Evolutionary conservation across 1,140 invertebrate genomes (phyloP).

Genomic region (Pseudomyrmex concolor): DNA sequence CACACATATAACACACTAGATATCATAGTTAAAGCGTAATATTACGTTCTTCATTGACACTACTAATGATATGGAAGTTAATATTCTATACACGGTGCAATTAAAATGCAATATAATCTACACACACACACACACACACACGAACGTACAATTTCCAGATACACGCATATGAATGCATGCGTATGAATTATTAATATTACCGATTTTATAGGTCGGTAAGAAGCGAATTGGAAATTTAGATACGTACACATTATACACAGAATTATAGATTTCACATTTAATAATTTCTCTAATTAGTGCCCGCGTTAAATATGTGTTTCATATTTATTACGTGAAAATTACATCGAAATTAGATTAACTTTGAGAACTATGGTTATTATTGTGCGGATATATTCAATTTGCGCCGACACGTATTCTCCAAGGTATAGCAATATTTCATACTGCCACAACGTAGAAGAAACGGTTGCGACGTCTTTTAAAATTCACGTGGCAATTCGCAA

Average conservation of each 20-base stretch:
- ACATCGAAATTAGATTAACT: background rate
- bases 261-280: conserved; percentile 34
- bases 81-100: conserved; percentile 38
- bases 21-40: conserved; percentile 13
- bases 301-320: background rate
- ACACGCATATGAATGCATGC: background rate
- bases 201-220: conserved; percentile 37
- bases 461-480: background rate
- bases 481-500: background rate
- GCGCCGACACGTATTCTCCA: background rate
- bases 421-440: background rate
- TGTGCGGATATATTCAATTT: background rate
- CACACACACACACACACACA: background rate
- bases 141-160: conserved; percentile 16
- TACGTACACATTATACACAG: conserved; percentile 16
- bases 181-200: conserved; percentile 37
- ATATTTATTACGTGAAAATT: conserved; percentile 13
- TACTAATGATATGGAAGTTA: conserved; percentile 41
- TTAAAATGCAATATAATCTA: conserved; percentile 52
- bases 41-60: conserved; percentile 31
- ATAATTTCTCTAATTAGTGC: conserved; percentile 28
- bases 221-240: conserved; percentile 55
- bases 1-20: no score
- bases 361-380: background rate
- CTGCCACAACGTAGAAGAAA: background rate